These are phyloP conservation scores for Megaleporinus macrocephalus DNA, from an alignment of 2,113 vertebrate species.

Conservation along the genomic window DNA sequence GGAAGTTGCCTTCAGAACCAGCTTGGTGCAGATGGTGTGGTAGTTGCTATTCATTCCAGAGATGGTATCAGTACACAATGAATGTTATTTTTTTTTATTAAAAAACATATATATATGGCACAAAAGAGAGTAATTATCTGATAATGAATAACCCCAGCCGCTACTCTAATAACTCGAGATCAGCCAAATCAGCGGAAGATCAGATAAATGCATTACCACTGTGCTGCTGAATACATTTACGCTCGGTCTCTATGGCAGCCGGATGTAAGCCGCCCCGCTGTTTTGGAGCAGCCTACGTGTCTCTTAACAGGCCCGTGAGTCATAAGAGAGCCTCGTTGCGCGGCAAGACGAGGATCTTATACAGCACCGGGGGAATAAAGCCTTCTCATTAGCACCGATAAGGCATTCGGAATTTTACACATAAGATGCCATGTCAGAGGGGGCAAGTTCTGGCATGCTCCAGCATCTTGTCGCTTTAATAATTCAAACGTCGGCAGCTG, in stretches of 20 bases:
- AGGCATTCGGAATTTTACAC: neutral
- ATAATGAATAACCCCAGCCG: conserved; percentile 19
- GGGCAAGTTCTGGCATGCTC: conserved; percentile 2
- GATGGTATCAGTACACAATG: neutral
- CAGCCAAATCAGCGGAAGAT: conserved; percentile 33
- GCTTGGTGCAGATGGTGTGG: neutral
- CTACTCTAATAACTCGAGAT: conserved; percentile 32
- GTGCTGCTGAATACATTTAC: neutral
- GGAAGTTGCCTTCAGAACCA: neutral
- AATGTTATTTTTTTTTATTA: conserved; percentile 3
- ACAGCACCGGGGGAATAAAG: conserved; percentile 7
- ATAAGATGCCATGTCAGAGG: neutral
- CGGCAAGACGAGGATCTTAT: neutral
- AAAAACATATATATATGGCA: conserved; percentile 3
- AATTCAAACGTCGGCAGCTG: neutral
- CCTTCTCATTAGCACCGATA: neutral
- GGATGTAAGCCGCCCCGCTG: neutral
- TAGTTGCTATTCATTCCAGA: neutral
- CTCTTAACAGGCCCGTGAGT: neutral
- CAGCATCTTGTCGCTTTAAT: conserved; percentile 5
- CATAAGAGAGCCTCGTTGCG: neutral
- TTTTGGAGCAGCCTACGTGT: neutral
- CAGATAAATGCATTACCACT: conserved; percentile 38
- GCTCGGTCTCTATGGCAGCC: conserved; percentile 25
- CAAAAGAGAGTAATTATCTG: conserved; percentile 19